Evolutionary conservation across 1,140 invertebrate species (phyloP).

Genomic region (Brachionus calyciflorus): DNA sequence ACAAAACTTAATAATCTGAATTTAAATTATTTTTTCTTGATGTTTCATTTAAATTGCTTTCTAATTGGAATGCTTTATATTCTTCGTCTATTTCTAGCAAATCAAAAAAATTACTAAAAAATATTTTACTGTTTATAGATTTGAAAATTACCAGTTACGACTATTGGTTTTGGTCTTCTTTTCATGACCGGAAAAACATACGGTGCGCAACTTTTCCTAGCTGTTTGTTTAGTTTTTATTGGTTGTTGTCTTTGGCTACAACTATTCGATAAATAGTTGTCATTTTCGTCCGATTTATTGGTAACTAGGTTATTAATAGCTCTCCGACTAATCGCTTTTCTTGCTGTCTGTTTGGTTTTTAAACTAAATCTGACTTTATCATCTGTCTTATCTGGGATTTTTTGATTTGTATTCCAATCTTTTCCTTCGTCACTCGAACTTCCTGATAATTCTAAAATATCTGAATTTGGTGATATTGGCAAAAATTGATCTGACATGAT

Average conservation of each 20-base stretch:
- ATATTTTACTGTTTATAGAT: not conserved
- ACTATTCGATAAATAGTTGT: not conserved
- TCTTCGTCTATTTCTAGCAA: constrained; percentile 2
- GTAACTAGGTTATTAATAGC: not conserved
- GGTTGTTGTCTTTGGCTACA: not conserved
- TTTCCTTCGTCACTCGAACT: not conserved
- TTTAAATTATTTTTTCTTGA: too few relatives aligned
- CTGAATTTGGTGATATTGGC: not conserved
- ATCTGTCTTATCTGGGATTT: not conserved
- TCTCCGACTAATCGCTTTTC: not conserved
- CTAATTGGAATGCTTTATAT: too few relatives aligned
- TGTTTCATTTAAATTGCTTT: too few relatives aligned
- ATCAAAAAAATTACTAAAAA: not conserved
- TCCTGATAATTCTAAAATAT: not conserved
- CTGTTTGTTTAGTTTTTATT: not conserved
- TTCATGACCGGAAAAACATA: not conserved
- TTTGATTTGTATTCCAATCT: too few relatives aligned
- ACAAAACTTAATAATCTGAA: too few relatives aligned
- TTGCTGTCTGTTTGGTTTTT: constrained; percentile 5
- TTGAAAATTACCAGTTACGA: not conserved
- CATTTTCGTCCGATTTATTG: not conserved
- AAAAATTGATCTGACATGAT: not conserved
- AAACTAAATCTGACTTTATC: not conserved
- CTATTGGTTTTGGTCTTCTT: not conserved
- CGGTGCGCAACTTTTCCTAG: not conserved